Evolutionary conservation across 2,113 vertebrate species (phyloP).

Genomic region (Heloderma charlesbogerti): DNA sequence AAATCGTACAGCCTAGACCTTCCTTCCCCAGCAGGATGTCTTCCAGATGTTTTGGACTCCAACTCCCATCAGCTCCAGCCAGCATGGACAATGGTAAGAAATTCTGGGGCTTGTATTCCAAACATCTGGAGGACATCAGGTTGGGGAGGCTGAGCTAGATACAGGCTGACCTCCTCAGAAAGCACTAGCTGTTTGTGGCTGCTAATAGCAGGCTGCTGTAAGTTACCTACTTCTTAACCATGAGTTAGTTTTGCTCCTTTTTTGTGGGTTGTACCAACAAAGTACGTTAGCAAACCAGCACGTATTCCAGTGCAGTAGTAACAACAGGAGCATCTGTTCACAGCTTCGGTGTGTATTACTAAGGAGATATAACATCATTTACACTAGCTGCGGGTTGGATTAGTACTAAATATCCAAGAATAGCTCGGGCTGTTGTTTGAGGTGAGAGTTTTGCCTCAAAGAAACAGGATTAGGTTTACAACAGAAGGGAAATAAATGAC

Average conservation of each 20-base stretch:
- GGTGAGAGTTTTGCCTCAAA: conserved; percentile 54
- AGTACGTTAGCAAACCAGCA: not conserved
- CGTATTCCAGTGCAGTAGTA: not conserved
- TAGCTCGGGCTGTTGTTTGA: conserved; percentile 44
- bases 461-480: conserved; percentile 41
- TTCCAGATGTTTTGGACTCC: no score
- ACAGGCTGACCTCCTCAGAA: not conserved
- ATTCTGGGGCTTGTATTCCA: no score
- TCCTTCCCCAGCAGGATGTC: no score
- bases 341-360: conserved; percentile 37
- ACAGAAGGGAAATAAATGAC: conserved; percentile 20
- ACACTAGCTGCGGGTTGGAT: conserved; percentile 57
- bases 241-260: not conserved
- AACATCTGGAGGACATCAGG: no score
- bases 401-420: conserved; percentile 58
- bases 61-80: no score
- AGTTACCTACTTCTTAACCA: not conserved
- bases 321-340: conserved; percentile 20
- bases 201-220: no score
- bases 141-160: not conserved
- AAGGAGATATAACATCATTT: conserved; percentile 35
- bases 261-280: not conserved
- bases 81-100: no score
- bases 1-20: no score
- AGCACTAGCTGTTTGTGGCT: not conserved